A percentile compares a stretch with the other conserved stretches of the same genome.
These are phyloP conservation scores for Artibeus jamaicensis DNA, from an alignment of 2,797 vertebrate species.

Conservation along the genomic window DNA sequence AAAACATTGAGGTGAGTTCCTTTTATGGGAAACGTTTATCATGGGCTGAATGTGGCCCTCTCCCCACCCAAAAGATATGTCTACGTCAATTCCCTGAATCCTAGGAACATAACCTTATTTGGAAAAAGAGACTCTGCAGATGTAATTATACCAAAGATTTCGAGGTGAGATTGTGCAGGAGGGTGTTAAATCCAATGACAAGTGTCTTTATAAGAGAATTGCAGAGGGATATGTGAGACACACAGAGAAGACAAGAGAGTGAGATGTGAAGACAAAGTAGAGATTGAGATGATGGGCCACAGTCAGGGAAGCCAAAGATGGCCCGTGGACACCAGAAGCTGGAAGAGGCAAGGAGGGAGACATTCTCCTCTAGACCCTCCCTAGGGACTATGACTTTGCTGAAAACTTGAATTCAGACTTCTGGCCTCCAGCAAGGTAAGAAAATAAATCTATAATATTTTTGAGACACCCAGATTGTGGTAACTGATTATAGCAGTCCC, in stretches of 20 bases:
- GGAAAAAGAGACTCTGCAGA: background rate
- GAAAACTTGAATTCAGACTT: background rate
- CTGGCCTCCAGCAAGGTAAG: background rate
- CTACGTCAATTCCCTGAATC: background rate
- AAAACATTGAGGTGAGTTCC: background rate
- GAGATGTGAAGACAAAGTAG: background rate
- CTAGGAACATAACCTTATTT: background rate
- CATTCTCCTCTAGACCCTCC: background rate
- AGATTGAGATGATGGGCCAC: too few species aligned
- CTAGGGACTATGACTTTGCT: too few species aligned
- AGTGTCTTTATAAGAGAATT: background rate
- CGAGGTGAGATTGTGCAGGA: background rate
- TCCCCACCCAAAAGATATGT: background rate
- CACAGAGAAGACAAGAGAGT: background rate
- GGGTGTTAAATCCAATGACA: background rate
- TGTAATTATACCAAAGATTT: background rate
- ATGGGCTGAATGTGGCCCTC: background rate
- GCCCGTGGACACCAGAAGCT: rapidly evolving
- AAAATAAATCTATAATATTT: background rate
- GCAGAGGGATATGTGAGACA: background rate
- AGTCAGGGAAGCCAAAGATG: background rate
- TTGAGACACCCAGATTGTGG: background rate
- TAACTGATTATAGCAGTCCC: background rate
- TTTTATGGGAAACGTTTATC: background rate
- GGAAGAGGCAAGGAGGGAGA: background rate